phyloP scores from a whole-genome alignment of 2,113 vertebrate genomes.

The Halichoerus grypus region DNA sequence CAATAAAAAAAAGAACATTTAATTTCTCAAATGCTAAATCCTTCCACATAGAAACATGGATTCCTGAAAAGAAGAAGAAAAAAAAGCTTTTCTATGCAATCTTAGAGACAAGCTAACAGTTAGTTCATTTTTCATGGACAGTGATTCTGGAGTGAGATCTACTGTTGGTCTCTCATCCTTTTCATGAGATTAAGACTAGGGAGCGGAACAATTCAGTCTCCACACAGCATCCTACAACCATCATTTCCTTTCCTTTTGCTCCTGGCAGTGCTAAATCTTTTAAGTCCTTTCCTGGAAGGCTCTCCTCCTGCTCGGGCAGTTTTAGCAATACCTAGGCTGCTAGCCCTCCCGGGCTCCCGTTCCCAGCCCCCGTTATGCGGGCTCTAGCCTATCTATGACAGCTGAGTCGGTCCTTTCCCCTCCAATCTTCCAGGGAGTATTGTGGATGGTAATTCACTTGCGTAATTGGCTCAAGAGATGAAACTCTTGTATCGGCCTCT shows the following conservation, averaged over 20 bases:
- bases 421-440: slow-evolving; percentile 86
- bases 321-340: slow-evolving; percentile 80
- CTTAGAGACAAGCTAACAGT: neutral
- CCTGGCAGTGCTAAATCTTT: slow-evolving; percentile 85
- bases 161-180: slow-evolving; percentile 75
- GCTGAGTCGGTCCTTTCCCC: slow-evolving; percentile 75
- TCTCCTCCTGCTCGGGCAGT: slow-evolving; percentile 82
- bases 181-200: slow-evolving; percentile 82
- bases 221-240: slow-evolving; percentile 70
- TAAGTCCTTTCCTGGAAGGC: slow-evolving; percentile 86
- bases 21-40: neutral
- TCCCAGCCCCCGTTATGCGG: slow-evolving; percentile 68
- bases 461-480: slow-evolving; percentile 92
- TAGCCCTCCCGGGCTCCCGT: slow-evolving; percentile 66
- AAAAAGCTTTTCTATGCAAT: neutral
- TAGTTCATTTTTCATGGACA: slow-evolving; percentile 66
- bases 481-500: slow-evolving; percentile 91
- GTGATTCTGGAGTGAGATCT: slow-evolving; percentile 70
- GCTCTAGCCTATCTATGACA: slow-evolving; percentile 82
- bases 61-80: neutral
- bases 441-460: slow-evolving; percentile 89
- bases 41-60: neutral
- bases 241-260: slow-evolving; percentile 83
- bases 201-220: slow-evolving; percentile 77
- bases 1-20: neutral